These are phyloP conservation scores for Rhamphomyia laevipes DNA, from an alignment of 2,888 invertebrate species.

Conservation along the genomic window DNA sequence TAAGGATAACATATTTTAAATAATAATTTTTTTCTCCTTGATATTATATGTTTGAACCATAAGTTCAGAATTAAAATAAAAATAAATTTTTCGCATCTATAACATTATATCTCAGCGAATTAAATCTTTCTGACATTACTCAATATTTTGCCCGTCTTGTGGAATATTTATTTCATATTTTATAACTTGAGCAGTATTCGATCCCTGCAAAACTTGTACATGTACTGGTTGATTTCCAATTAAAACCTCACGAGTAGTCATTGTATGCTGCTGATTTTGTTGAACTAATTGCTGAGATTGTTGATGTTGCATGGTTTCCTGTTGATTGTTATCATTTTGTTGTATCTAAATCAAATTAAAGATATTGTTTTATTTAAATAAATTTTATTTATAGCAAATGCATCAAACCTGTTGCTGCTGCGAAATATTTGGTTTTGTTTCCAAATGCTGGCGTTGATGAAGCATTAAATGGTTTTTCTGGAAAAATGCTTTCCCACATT, in stretches of 20 bases:
- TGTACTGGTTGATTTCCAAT: slow-evolving; percentile 38
- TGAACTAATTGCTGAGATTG: slow-evolving; percentile 22
- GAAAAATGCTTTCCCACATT: slow-evolving; percentile 75
- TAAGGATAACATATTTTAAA: no score
- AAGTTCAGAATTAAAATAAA: no score
- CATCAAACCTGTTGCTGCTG: slow-evolving; percentile 36
- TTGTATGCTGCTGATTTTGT: slow-evolving; percentile 25
- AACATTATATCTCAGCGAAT: slow-evolving; percentile 1
- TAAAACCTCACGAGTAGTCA: slow-evolving; percentile 36
- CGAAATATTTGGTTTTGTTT: slow-evolving; percentile 35
- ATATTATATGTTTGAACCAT: no score
- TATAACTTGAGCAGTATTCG: slow-evolving; percentile 38
- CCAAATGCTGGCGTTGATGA: slow-evolving; percentile 64
- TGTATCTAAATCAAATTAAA: background rate
- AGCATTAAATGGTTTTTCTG: slow-evolving; percentile 74
- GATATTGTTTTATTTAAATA: background rate
- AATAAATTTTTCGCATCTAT: no score
- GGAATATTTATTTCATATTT: slow-evolving; percentile 48
- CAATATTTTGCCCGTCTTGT: slow-evolving; percentile 29
- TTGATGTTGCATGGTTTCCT: slow-evolving; percentile 28
- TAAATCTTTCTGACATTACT: slow-evolving; percentile 16
- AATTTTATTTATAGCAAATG: background rate
- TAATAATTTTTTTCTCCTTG: no score
- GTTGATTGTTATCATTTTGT: slow-evolving; percentile 18
- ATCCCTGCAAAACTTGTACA: slow-evolving; percentile 30